Conservation (phyloP, 1,140 invertebrate genomes). For the Brachionus calyciflorus region DNA sequence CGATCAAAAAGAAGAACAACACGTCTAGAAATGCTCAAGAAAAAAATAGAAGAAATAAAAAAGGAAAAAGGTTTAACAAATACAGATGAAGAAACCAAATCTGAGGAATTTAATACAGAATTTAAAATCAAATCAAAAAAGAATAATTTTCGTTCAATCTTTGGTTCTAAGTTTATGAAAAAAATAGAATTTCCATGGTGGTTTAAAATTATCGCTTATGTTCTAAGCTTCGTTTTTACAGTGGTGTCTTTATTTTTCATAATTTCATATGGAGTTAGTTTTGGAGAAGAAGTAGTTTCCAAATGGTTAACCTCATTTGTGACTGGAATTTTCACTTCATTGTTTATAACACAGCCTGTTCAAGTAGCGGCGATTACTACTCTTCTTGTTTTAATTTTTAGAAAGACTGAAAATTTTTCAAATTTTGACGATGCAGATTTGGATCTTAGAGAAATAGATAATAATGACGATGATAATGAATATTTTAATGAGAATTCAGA, state of each 20-base stretch:
- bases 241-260: slow-evolving; percentile 62
- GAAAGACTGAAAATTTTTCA: slow-evolving; percentile 13
- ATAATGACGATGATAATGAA: slow-evolving; percentile 13
- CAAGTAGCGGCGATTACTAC: slow-evolving; percentile 57
- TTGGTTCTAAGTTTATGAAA: too few relatives aligned
- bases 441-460: not conserved
- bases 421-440: slow-evolving; percentile 37
- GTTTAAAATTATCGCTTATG: slow-evolving; percentile 63
- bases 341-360: slow-evolving; percentile 65
- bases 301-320: slow-evolving; percentile 66
- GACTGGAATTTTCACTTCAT: slow-evolving; percentile 64
- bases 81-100: not conserved
- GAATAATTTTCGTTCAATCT: too few relatives aligned
- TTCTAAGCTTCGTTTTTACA: slow-evolving; percentile 60
- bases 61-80: slow-evolving; percentile 49
- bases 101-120: not conserved
- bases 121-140: not conserved
- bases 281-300: slow-evolving; percentile 64
- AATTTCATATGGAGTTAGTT: slow-evolving; percentile 64
- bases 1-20: slow-evolving; percentile 9
- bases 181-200: slow-evolving; percentile 62
- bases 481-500: not conserved
- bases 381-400: not conserved
- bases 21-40: not conserved
- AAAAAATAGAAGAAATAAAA: slow-evolving; percentile 46